These are phyloP conservation scores for Mamestra brassicae DNA, from an alignment of 2,888 invertebrate genomes.

Conservation along the genomic window DNA sequence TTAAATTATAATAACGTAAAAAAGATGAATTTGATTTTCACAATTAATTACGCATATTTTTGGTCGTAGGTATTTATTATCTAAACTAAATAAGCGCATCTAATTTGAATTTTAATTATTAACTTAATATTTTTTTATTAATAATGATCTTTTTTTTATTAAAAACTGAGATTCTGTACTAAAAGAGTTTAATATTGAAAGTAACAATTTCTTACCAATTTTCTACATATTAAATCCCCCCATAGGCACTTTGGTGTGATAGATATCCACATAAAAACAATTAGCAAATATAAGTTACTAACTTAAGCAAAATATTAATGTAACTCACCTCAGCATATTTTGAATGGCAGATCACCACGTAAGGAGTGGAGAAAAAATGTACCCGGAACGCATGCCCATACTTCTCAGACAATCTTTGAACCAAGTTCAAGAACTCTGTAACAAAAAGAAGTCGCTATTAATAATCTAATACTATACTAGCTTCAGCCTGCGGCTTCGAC, in stretches of 20 bases:
- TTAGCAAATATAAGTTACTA: background rate
- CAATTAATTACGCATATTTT: background rate
- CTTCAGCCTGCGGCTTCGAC: too few relatives aligned
- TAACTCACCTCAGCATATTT: constrained; percentile 85
- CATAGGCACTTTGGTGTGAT: too few relatives aligned
- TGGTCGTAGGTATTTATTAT: background rate
- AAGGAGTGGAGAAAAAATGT: constrained; percentile 84
- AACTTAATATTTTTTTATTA: too few relatives aligned
- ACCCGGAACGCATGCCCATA: constrained; percentile 83
- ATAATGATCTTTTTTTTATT: too few relatives aligned
- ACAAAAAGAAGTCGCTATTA: constrained; percentile 54
- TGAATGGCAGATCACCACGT: constrained; percentile 81
- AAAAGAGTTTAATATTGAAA: too few relatives aligned
- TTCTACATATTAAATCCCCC: background rate
- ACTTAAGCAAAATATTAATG: background rate
- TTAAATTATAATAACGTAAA: background rate
- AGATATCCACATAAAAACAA: background rate
- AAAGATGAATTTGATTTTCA: background rate
- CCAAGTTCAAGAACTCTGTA: constrained; percentile 78
- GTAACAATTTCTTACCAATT: background rate
- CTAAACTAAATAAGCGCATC: too few relatives aligned
- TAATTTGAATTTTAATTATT: too few relatives aligned
- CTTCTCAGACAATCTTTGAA: constrained; percentile 69
- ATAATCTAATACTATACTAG: background rate
- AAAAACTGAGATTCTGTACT: background rate